These are phyloP conservation scores for Enteromius treurensis DNA, from an alignment of 2,797 vertebrate genomes.

Conservation along the genomic window DNA sequence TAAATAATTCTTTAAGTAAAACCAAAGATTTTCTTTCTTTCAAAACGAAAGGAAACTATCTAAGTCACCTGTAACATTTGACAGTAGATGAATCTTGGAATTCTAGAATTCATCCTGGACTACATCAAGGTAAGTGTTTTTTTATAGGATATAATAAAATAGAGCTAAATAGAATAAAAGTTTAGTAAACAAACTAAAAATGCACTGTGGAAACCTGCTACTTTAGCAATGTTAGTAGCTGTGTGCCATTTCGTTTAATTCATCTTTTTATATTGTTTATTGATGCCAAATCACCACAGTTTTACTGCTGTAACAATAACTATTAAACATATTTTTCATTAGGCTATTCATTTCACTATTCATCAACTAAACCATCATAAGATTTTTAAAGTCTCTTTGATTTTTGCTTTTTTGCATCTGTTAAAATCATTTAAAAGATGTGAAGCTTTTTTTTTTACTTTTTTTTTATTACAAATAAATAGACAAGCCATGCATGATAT, in stretches of 20 bases:
- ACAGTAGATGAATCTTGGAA: not conserved
- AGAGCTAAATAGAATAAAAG: not conserved
- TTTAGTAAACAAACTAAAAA: not conserved
- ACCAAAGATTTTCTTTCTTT: not conserved
- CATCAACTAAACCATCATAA: not conserved
- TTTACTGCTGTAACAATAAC: not conserved
- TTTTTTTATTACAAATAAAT: not conserved
- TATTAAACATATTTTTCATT: not conserved
- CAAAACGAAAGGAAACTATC: slow-evolving; percentile 9
- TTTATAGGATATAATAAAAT: not conserved
- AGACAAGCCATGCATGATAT: not conserved
- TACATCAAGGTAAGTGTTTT: slow-evolving; percentile 34
- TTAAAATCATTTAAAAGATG: not conserved
- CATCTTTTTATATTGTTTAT: not conserved
- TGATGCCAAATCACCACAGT: not conserved
- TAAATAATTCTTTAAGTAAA: slow-evolving; percentile 2
- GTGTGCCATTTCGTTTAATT: not conserved
- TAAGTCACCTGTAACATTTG: slow-evolving; percentile 13
- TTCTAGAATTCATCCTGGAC: not conserved
- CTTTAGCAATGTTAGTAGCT: not conserved
- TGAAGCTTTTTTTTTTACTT: not conserved
- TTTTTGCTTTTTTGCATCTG: not conserved
- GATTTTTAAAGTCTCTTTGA: not conserved
- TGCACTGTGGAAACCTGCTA: not conserved
- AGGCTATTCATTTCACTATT: not conserved